Conservation (phyloP, 2,888 invertebrate genomes). For the Oscheius sp. region DNA sequence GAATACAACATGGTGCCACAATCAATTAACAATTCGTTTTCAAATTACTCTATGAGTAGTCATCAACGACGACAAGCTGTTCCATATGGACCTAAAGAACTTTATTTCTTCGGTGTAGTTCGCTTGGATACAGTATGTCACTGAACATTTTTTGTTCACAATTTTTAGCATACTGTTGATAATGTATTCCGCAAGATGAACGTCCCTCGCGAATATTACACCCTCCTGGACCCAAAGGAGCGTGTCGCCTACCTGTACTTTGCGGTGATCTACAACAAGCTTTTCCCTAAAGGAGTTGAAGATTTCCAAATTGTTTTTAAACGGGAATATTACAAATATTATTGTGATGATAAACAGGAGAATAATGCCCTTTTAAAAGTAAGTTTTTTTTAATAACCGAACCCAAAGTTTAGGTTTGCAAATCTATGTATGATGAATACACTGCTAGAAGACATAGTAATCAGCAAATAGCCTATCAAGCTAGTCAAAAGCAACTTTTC, state of each 20-base stretch:
- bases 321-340: conserved; percentile 49
- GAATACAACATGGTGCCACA: conserved; percentile 14
- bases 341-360: conserved; percentile 43
- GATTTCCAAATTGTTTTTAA: conserved; percentile 53
- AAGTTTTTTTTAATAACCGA: neutral
- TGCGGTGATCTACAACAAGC: conserved; percentile 49
- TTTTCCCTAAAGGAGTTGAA: conserved; percentile 39
- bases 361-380: conserved; percentile 50
- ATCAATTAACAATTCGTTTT: conserved; percentile 5
- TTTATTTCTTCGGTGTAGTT: conserved; percentile 49
- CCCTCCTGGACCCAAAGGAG: conserved; percentile 41
- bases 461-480: conserved; percentile 52
- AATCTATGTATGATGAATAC: conserved; percentile 51
- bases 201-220: conserved; percentile 45
- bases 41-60: conserved; percentile 21
- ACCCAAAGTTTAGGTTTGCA: conserved; percentile 40
- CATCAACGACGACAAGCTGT: neutral
- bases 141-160: neutral
- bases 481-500: conserved; percentile 60
- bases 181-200: conserved; percentile 10
- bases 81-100: conserved; percentile 13
- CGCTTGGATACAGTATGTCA: conserved; percentile 34
- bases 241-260: conserved; percentile 49
- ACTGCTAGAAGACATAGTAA: conserved; percentile 36
- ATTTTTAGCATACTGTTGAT: conserved; percentile 25